These are phyloP conservation scores for Lutraria lutraria DNA, from an alignment of 2,888 invertebrate genomes.

Conservation along the genomic window DNA sequence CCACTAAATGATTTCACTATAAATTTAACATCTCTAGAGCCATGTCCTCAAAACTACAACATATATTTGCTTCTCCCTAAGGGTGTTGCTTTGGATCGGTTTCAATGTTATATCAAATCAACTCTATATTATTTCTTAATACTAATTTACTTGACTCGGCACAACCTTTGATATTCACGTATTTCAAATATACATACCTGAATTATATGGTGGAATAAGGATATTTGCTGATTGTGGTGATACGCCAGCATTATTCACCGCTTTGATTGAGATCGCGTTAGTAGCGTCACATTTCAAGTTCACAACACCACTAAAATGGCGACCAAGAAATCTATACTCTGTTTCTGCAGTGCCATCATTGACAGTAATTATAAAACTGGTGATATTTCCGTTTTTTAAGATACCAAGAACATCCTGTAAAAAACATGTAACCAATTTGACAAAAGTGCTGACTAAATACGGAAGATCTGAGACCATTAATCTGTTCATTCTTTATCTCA, in stretches of 20 bases:
- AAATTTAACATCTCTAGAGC: too few species aligned
- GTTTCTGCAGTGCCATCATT: background rate
- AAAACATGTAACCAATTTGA: background rate
- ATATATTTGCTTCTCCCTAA: too few species aligned
- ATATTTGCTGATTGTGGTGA: slow-evolving; percentile 1
- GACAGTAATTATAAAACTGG: slow-evolving; percentile 13
- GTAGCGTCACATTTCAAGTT: background rate
- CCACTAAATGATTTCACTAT: too few species aligned
- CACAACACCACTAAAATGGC: background rate
- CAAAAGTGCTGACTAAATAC: too few species aligned
- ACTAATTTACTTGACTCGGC: too few species aligned
- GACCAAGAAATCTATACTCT: background rate
- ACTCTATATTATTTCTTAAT: too few species aligned
- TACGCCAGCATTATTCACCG: background rate
- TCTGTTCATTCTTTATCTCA: too few species aligned
- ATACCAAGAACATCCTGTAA: slow-evolving; percentile 34
- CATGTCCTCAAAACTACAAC: too few species aligned
- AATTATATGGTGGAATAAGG: background rate
- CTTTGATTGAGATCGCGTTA: background rate
- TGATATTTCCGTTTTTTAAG: slow-evolving; percentile 30
- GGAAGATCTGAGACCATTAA: too few species aligned
- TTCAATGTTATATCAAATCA: too few species aligned
- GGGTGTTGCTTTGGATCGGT: too few species aligned
- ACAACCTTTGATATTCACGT: too few species aligned
- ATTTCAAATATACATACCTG: background rate